Conservation (phyloP, 2,888 invertebrate genomes). For the Zootermopsis nevadensis region DNA sequence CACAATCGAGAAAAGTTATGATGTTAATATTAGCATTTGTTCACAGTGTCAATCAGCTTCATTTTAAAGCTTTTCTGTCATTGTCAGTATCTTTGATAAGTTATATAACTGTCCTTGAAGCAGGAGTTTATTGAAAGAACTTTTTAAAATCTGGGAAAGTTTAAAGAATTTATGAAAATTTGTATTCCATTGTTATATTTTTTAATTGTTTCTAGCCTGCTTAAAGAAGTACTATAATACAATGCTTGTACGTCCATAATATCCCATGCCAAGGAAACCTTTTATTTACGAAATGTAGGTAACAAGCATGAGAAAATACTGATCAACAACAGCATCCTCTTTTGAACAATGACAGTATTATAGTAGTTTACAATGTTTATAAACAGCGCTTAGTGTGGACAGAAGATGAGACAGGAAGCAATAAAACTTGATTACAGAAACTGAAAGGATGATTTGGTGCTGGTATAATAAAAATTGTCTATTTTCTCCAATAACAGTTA, state of each 20-base stretch:
- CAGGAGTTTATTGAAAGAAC: no score
- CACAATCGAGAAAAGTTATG: neutral
- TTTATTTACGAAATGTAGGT: neutral
- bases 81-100: no score
- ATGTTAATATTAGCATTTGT: neutral
- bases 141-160: no score
- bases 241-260: neutral
- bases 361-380: neutral
- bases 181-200: no score
- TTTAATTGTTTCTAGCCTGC: neutral
- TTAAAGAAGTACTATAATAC: neutral
- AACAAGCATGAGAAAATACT: neutral
- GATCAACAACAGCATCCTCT: neutral
- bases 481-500: conserved; percentile 34
- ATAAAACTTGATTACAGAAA: neutral
- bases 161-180: no score
- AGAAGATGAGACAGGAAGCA: neutral
- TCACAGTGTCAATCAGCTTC: neutral
- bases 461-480: conserved; percentile 26
- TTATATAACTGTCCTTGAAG: no score
- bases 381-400: conserved; percentile 6
- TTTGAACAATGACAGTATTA: neutral
- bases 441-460: neutral
- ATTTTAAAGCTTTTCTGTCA: neutral
- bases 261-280: no score